phyloP scores from a whole-genome alignment of 2,888 invertebrate species.

The Leptarthrus brevirostris region DNA sequence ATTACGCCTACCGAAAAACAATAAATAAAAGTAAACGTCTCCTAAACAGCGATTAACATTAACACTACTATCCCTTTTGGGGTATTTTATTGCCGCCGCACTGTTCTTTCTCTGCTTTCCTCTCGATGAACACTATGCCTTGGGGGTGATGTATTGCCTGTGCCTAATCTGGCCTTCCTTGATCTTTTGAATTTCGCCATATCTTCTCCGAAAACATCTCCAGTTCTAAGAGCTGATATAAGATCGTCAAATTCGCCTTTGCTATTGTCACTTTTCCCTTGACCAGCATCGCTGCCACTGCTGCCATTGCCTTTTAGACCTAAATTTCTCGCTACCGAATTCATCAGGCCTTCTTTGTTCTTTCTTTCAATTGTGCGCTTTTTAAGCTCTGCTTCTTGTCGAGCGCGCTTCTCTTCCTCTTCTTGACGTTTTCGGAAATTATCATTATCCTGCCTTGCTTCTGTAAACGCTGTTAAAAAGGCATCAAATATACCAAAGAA shows the following conservation, averaged over 20 bases:
- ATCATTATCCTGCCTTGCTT: conserved; percentile 90
- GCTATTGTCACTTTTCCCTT: conserved; percentile 69
- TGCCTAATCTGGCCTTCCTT: conserved; percentile 73
- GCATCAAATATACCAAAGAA: conserved; percentile 93
- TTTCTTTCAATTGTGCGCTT: conserved; percentile 90
- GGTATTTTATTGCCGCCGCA: conserved; percentile 64
- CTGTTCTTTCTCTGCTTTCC: conserved; percentile 76
- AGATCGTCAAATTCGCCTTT: conserved; percentile 88
- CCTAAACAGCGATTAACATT: neutral
- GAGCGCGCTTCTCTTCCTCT: conserved; percentile 88
- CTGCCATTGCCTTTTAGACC: conserved; percentile 71
- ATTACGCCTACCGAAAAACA: neutral
- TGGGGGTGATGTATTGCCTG: conserved; percentile 72
- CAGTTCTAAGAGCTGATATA: conserved; percentile 92
- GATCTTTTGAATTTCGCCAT: conserved; percentile 91
- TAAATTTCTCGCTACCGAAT: conserved; percentile 79
- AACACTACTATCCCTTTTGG: conserved; percentile 58
- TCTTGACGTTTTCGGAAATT: conserved; percentile 84
- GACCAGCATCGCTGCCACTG: conserved; percentile 53
- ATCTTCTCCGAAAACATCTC: conserved; percentile 95
- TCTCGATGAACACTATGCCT: conserved; percentile 75
- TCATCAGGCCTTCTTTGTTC: conserved; percentile 80
- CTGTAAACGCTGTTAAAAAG: conserved; percentile 83
- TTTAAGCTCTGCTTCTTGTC: conserved; percentile 87
- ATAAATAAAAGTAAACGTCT: neutral